Percentiles rank a stretch among this genome's conserved stretches.
Conservation (phyloP, 1,140 invertebrate species). For the Rhynchophorus ferrugineus region DNA sequence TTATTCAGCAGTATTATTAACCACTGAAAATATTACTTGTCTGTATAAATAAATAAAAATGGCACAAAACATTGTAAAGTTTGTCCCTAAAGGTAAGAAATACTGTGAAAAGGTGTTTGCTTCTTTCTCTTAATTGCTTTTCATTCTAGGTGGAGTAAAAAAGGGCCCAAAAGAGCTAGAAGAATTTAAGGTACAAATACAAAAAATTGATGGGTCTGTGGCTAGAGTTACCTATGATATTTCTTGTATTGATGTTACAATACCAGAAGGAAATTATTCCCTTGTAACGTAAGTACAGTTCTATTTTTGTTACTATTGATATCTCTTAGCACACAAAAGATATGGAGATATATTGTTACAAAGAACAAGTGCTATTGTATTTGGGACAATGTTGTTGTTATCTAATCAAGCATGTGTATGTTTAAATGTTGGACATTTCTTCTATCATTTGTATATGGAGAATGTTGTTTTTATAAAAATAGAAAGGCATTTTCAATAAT, state of each 20-base stretch:
- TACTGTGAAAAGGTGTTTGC: not conserved
- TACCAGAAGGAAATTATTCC: conserved; percentile 33
- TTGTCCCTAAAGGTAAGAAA: conserved; percentile 25
- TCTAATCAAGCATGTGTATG: too few relatives aligned
- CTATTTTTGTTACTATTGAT: not conserved
- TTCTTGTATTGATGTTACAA: conserved; percentile 30
- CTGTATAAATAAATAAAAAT: too few relatives aligned
- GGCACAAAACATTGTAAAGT: conserved; percentile 23
- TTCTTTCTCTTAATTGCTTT: not conserved
- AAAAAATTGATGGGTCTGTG: conserved; percentile 34
- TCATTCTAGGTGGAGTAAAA: conserved; percentile 25
- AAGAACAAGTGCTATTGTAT: too few relatives aligned
- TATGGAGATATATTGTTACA: not conserved
- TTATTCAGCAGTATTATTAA: too few relatives aligned
- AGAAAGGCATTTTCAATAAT: too few relatives aligned
- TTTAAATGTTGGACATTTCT: too few relatives aligned
- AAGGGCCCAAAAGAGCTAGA: conserved; percentile 25
- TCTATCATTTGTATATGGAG: too few relatives aligned
- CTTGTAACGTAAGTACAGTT: conserved; percentile 33
- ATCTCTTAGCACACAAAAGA: not conserved
- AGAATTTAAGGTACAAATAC: conserved; percentile 29
- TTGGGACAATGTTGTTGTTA: too few relatives aligned
- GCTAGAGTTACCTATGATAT: conserved; percentile 25
- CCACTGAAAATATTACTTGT: too few relatives aligned
- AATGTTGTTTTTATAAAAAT: too few relatives aligned